A percentile compares a stretch with the other conserved stretches of the same genome.
Evolutionary conservation across 2,113 vertebrate species (phyloP).

Genomic region (Podilymbus podiceps): DNA sequence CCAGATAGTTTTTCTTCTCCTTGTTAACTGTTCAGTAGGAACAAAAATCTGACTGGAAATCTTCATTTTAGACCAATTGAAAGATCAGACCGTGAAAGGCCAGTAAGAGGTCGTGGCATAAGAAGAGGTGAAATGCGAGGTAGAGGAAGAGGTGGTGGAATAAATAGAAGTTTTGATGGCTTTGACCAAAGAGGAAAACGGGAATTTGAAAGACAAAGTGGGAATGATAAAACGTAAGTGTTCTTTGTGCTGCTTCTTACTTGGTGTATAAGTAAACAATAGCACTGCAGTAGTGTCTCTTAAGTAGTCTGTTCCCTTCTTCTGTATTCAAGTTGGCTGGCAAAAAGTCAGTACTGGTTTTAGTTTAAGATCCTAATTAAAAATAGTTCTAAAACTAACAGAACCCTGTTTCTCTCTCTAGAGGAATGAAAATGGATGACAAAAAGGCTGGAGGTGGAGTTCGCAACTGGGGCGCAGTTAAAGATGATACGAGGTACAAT

Average conservation of each 20-base stretch:
- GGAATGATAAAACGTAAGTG: conserved; percentile 79
- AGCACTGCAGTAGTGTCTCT: background rate
- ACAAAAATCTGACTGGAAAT: background rate
- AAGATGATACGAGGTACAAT: conserved; percentile 69
- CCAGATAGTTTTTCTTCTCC: background rate
- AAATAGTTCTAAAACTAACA: background rate
- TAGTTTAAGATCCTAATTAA: background rate
- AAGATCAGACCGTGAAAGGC: conserved; percentile 59
- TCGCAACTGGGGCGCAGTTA: conserved; percentile 77
- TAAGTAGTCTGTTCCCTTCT: background rate
- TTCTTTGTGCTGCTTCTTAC: background rate
- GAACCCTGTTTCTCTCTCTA: conserved; percentile 34
- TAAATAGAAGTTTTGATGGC: conserved; percentile 68
- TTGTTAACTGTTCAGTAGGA: background rate
- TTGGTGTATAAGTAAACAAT: background rate
- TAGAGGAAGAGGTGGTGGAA: conserved; percentile 76
- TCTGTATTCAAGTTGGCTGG: background rate
- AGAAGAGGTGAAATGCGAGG: conserved; percentile 71
- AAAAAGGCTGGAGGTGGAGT: conserved; percentile 77
- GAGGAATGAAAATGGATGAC: conserved; percentile 77
- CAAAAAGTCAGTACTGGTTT: background rate
- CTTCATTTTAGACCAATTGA: conserved; percentile 63
- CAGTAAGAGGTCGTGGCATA: conserved; percentile 65
- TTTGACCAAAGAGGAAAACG: conserved; percentile 81
- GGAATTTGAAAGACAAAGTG: conserved; percentile 83